Conservation (phyloP, 2,797 vertebrate species). For the Cuniculus paca region DNA sequence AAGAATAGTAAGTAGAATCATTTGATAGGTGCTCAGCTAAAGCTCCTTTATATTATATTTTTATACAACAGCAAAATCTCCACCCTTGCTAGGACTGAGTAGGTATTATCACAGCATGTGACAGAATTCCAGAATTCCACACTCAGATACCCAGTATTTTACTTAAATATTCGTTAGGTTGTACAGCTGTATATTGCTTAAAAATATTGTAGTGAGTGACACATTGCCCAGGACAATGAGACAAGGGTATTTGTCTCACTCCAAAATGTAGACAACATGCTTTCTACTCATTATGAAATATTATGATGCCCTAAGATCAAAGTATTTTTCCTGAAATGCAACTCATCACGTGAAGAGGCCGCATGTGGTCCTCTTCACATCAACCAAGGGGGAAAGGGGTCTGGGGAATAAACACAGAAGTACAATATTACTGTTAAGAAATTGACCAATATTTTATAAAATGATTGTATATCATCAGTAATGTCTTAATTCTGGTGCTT, state of each 20-base stretch:
- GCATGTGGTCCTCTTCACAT: not conserved
- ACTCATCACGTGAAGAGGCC: accelerated
- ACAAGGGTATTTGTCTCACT: not conserved
- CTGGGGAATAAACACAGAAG: not conserved
- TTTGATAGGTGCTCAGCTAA: constrained; percentile 15
- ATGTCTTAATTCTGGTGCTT: not conserved
- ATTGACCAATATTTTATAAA: not conserved
- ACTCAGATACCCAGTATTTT: not conserved
- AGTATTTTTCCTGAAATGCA: not conserved
- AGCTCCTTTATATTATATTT: constrained; percentile 32
- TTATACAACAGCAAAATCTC: not conserved
- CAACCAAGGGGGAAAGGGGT: not conserved
- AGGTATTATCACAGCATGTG: not conserved
- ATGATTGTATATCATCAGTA: not conserved
- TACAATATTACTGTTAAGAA: not conserved
- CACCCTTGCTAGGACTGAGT: not conserved
- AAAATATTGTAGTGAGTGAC: not conserved
- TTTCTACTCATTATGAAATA: not conserved
- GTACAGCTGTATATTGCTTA: not conserved
- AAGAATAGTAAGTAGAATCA: constrained; percentile 54
- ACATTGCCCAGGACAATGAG: not conserved
- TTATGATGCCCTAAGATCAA: not conserved
- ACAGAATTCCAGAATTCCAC: not conserved
- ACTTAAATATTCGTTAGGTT: not conserved
- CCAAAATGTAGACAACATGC: not conserved